A percentile compares a stretch with the other conserved stretches of the same genome.
Conservation (phyloP, 1,140 invertebrate genomes). For the Aphaenogaster rudis region DNA sequence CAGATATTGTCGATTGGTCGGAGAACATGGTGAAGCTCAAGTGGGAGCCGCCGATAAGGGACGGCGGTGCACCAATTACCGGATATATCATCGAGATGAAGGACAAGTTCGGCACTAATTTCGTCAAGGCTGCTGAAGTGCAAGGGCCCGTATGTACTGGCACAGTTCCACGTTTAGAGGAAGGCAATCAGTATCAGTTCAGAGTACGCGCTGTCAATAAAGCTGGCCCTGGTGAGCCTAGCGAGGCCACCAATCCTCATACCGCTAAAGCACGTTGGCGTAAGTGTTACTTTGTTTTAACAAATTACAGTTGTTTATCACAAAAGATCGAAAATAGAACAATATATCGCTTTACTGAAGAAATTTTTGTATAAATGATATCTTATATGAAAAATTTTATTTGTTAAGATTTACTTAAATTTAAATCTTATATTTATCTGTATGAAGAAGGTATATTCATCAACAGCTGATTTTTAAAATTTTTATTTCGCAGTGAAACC, state of each 20-base stretch:
- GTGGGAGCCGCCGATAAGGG: conserved; percentile 97
- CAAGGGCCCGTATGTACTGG: conserved; percentile 93
- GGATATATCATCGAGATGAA: conserved; percentile 97
- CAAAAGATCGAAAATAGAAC: not conserved
- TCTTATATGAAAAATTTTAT: not conserved
- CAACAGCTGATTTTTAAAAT: not conserved
- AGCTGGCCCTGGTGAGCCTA: conserved; percentile 97
- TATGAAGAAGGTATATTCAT: not conserved
- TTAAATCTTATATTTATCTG: not conserved
- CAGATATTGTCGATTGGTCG: conserved; percentile 97
- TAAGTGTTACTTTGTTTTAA: conserved; percentile 87
- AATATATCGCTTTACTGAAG: not conserved
- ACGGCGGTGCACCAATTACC: conserved; percentile 98
- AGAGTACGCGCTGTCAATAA: conserved; percentile 97
- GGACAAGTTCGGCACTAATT: conserved; percentile 90
- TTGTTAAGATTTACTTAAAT: not conserved
- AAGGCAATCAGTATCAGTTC: conserved; percentile 98
- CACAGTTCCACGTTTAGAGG: conserved; percentile 95
- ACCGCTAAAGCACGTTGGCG: conserved; percentile 97
- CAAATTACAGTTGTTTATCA: not conserved
- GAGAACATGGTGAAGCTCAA: conserved; percentile 97
- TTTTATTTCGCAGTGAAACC: conserved; percentile 92
- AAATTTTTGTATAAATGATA: not conserved
- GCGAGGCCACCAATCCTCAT: conserved; percentile 97
- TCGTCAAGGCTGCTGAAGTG: conserved; percentile 92